Percentiles rank a stretch among this genome's conserved stretches.
These are phyloP conservation scores for Alosa sapidissima DNA, from an alignment of 2,797 vertebrate genomes.

Conservation along the genomic window DNA sequence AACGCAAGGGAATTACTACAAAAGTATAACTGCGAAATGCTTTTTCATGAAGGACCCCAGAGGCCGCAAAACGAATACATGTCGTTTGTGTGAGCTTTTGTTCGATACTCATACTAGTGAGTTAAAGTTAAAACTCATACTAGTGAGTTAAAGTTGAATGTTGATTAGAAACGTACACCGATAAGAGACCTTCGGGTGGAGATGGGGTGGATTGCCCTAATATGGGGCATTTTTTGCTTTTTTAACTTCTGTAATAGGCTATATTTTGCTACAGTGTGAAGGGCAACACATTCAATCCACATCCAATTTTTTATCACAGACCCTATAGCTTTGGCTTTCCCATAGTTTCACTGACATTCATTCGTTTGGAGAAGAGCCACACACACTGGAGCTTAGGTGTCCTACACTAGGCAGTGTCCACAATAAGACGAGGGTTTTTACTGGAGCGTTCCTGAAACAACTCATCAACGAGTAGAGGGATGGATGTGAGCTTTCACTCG, in stretches of 20 bases:
- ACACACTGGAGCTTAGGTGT: too few species aligned
- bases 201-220: constrained; percentile 41
- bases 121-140: background rate
- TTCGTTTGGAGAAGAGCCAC: too few species aligned
- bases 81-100: background rate
- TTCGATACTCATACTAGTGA: background rate
- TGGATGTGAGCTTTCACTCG: constrained; percentile 81
- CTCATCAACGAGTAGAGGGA: constrained; percentile 89
- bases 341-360: too few species aligned
- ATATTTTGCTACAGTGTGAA: too few species aligned
- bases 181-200: constrained; percentile 64
- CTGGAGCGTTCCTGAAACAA: constrained; percentile 78
- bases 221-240: too few species aligned
- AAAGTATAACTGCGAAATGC: background rate
- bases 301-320: too few species aligned
- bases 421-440: too few species aligned
- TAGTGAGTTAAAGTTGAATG: background rate
- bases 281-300: too few species aligned
- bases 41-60: background rate
- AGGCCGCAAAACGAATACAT: background rate
- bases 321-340: too few species aligned
- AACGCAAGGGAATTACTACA: background rate
- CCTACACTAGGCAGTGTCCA: too few species aligned
- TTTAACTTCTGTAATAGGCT: too few species aligned
- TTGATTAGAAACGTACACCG: constrained; percentile 54